Percentiles rank a stretch among this genome's conserved stretches.
These are phyloP conservation scores for Scolopax rusticola DNA, from an alignment of 2,797 vertebrate genomes.

Conservation along the genomic window DNA sequence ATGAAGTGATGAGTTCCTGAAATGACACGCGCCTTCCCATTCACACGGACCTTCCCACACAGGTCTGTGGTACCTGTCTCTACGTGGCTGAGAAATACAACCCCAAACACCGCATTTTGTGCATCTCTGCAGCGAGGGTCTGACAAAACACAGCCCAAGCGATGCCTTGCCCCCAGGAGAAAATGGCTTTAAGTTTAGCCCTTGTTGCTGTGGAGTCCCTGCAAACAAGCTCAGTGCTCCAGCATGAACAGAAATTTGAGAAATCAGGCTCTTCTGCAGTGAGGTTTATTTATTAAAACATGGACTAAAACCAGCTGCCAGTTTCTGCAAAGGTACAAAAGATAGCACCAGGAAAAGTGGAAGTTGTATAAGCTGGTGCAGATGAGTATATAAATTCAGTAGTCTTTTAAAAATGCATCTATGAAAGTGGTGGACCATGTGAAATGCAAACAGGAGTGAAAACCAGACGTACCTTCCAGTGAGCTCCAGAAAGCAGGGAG, in stretches of 20 bases:
- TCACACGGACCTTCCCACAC: rapidly evolving
- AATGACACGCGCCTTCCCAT: neutral
- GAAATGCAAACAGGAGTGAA: neutral
- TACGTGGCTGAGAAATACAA: neutral
- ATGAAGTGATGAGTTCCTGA: neutral
- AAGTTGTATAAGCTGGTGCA: neutral
- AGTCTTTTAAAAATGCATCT: neutral
- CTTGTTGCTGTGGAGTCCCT: neutral
- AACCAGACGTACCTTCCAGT: rapidly evolving
- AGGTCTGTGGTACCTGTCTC: rapidly evolving
- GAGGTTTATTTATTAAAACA: neutral
- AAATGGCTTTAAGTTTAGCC: neutral
- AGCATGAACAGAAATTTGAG: neutral
- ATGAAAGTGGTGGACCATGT: rapidly evolving
- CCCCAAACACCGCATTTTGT: neutral
- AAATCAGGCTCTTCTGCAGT: neutral
- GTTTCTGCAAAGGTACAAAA: neutral
- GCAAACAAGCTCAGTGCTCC: rapidly evolving
- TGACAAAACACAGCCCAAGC: neutral
- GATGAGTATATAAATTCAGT: neutral
- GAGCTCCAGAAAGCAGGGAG: neutral
- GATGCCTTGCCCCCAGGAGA: neutral
- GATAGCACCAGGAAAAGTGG: neutral
- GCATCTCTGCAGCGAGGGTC: neutral
- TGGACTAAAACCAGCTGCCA: neutral